phyloP scores from a whole-genome alignment of 1,140 invertebrate genomes.

The Oryctes rhinoceros region DNA sequence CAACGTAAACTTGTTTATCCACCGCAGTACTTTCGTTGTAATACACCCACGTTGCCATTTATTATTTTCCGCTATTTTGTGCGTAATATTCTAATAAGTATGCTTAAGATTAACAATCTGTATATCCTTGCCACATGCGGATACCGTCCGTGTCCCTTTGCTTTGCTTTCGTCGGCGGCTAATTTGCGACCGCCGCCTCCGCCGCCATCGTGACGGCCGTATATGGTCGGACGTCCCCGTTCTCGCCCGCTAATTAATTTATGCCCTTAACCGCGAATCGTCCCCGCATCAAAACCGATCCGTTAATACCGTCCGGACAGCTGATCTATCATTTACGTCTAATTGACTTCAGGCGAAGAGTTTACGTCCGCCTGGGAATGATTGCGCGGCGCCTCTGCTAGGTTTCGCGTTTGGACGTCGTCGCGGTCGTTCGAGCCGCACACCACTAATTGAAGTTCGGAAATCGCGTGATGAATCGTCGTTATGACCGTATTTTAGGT shows the following conservation, averaged over 20 bases:
- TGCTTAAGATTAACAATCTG: too few species aligned
- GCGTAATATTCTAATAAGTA: too few species aligned
- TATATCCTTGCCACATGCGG: too few species aligned
- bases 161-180: background rate
- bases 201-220: background rate
- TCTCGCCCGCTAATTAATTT: conserved; percentile 46
- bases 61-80: too few species aligned
- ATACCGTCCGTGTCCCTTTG: background rate
- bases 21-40: too few species aligned
- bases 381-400: background rate
- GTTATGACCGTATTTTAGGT: too few species aligned
- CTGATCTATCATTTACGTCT: conserved; percentile 55
- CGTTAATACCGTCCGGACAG: conserved; percentile 53
- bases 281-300: conserved; percentile 48
- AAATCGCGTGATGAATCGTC: too few species aligned
- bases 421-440: background rate
- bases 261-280: conserved; percentile 44
- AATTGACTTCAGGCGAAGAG: conserved; percentile 52
- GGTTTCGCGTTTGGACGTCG: background rate
- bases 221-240: conserved; percentile 1
- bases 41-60: too few species aligned
- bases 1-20: too few species aligned
- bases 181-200: background rate
- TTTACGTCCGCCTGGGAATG: conserved; percentile 3
- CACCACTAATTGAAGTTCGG: too few species aligned